These are phyloP conservation scores for Rhinolophus ferrumequinum DNA, from an alignment of 2,113 vertebrate species.

Conservation along the genomic window DNA sequence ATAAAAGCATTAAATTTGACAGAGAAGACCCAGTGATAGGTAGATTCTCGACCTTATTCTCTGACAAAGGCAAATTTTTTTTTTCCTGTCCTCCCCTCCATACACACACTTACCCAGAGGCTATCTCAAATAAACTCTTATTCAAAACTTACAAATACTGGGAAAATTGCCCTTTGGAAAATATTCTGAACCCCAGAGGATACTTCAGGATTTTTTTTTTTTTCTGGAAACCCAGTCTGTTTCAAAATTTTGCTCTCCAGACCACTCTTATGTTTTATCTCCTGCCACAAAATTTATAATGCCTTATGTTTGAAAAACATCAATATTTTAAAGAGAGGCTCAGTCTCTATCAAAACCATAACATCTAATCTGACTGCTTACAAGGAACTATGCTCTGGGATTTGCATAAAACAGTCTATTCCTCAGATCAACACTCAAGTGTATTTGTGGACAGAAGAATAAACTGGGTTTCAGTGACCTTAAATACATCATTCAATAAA, in stretches of 20 bases:
- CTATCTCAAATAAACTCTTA: conserved; percentile 51
- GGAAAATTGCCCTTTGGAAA: neutral
- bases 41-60: neutral
- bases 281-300: neutral
- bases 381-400: neutral
- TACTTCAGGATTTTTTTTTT: neutral
- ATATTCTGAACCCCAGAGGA: conserved; percentile 35
- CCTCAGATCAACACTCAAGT: neutral
- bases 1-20: conserved; percentile 42
- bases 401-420: neutral
- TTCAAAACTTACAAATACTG: conserved; percentile 48
- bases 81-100: neutral
- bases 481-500: neutral
- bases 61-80: neutral
- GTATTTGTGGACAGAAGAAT: neutral
- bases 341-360: neutral
- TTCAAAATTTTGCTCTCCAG: neutral
- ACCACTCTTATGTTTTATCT: neutral
- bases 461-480: neutral
- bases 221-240: conserved; percentile 3
- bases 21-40: neutral
- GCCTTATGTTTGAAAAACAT: neutral
- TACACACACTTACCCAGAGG: too few species aligned
- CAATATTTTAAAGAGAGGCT: neutral
- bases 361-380: neutral